Evolutionary conservation across 2,797 vertebrate species (phyloP).

Genomic region (Ctenopoma multispine): DNA sequence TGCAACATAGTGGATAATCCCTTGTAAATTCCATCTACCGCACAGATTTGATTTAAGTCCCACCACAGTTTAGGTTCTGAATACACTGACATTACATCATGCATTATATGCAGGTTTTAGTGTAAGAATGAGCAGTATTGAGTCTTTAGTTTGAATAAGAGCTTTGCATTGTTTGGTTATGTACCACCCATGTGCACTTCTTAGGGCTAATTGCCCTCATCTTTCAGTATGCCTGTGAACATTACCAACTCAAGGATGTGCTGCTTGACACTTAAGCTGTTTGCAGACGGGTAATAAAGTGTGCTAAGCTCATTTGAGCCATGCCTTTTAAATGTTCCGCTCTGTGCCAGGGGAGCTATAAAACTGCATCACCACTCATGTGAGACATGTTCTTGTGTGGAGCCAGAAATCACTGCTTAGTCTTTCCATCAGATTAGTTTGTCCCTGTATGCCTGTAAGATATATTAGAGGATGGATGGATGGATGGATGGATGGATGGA

Average conservation of each 20-base stretch:
- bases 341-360: slow-evolving; percentile 71
- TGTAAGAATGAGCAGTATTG: background rate
- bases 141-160: slow-evolving; percentile 43
- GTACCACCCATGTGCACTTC: slow-evolving; percentile 54
- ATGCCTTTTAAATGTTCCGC: slow-evolving; percentile 77
- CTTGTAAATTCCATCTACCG: background rate
- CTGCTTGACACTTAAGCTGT: slow-evolving; percentile 79
- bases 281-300: slow-evolving; percentile 81
- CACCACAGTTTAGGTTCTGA: slow-evolving; percentile 12
- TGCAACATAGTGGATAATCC: background rate
- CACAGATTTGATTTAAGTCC: slow-evolving; percentile 3
- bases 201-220: slow-evolving; percentile 67
- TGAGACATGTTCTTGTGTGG: slow-evolving; percentile 65
- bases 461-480: slow-evolving; percentile 40
- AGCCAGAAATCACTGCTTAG: slow-evolving; percentile 71
- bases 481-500: slow-evolving; percentile 7
- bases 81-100: background rate
- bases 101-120: slow-evolving; percentile 24
- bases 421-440: slow-evolving; percentile 70
- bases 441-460: slow-evolving; percentile 55
- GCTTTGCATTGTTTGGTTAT: slow-evolving; percentile 59
- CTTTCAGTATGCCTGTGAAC: slow-evolving; percentile 61
- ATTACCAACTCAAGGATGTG: slow-evolving; percentile 70
- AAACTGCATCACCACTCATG: slow-evolving; percentile 73
- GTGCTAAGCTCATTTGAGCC: slow-evolving; percentile 77